Evolutionary conservation across 2,888 invertebrate species (phyloP).

Genomic region (Zaprionus obscuricornis): DNA sequence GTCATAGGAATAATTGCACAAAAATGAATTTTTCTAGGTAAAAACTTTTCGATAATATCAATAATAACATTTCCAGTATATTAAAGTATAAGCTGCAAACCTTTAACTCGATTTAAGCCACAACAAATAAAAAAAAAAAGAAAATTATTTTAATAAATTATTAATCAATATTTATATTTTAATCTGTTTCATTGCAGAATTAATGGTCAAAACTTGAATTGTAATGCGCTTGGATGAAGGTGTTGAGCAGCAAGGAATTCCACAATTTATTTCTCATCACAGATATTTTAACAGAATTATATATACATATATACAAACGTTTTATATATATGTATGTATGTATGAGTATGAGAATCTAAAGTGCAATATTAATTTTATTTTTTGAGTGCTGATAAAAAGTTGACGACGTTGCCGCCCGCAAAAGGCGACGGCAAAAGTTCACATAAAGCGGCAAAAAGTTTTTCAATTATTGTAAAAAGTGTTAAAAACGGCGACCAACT

Average conservation of each 20-base stretch:
- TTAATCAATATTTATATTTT: slow-evolving; percentile 23
- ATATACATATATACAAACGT: neutral
- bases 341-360: slow-evolving; percentile 9
- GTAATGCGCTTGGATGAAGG: slow-evolving; percentile 27
- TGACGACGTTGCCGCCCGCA: slow-evolving; percentile 38
- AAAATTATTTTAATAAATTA: slow-evolving; percentile 8
- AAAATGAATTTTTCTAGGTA: no score
- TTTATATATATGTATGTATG: neutral
- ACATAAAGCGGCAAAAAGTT: slow-evolving; percentile 70
- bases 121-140: no score
- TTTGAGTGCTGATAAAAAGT: slow-evolving; percentile 57
- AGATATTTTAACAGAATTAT: neutral
- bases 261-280: slow-evolving; percentile 10
- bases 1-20: no score
- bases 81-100: no score
- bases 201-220: slow-evolving; percentile 32
- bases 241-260: slow-evolving; percentile 25
- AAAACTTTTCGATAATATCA: no score
- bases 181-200: slow-evolving; percentile 46
- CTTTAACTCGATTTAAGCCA: no score
- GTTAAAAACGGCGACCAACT: slow-evolving; percentile 53
- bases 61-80: no score
- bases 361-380: slow-evolving; percentile 51
- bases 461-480: slow-evolving; percentile 75
- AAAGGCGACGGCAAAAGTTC: slow-evolving; percentile 57